Base-by-base conservation (phyloP, 1,140 invertebrate genomes). In the Drosophila parvula region DNA sequence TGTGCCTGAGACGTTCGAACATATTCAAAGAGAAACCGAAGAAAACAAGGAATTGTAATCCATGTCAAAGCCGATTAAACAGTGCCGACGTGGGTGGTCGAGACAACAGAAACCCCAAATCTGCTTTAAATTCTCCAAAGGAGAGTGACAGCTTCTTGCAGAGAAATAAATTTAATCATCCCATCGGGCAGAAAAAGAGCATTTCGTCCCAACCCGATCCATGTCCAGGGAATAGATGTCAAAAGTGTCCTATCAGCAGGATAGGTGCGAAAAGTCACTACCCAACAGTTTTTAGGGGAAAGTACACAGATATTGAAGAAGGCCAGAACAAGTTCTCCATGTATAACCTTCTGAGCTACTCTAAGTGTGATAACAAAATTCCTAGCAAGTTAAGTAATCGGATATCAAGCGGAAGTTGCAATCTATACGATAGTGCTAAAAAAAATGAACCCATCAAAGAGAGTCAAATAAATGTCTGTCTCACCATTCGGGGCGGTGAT, bases 401-500 rank as follows among this genome's bases (percentile, higher is more conserved):
- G 11, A 55, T 69, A 14, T 38, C 44, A n/a, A 71, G 68, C 22
- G 68, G 68, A 10, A 70, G 36, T 22, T 58, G 62, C 27, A 67
- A 47, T 8, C 36, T 36, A 6, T 12, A 3, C 10, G 45, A 18
- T 28, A 14, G 11, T 30, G 12, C 9, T 34, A 30, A 4, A 14
- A 27, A 16, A 5, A n/a, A 3, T 11, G 36, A 41, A 22, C 5
- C 65, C 10, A 5, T 1, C 2, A 12, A 40, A 9, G 38, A 16
- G 4, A 77, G 60, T 32, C 18, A 65, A 30, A 77, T 77, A n/a
- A 81, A 73, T 56, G 14, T 67, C 6, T 73, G 73, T 14, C 47
- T 67, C 1, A 77, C 55, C 0, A 68, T 73, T 28, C 48, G 27
- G 8, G 50, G 47, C 2, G 34, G 36, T 1, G 58, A 60, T 9